Evolutionary conservation across 2,888 invertebrate genomes (phyloP), one percentile per base, ranked within the genome.

Genomic region (Sinelater perroti): DNA sequence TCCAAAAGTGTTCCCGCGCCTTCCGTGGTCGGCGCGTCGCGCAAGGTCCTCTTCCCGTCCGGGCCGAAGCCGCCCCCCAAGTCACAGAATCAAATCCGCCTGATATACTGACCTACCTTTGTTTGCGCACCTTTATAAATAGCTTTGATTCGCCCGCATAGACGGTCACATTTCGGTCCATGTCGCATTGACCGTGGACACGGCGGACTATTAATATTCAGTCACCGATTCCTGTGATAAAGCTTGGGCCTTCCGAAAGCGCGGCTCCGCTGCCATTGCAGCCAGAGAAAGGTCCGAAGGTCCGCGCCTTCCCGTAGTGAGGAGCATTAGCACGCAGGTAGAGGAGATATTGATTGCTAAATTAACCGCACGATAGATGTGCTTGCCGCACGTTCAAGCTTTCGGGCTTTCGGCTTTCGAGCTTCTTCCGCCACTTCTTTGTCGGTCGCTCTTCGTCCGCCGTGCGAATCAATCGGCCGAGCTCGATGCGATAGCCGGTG

Each of bases 61-160:
- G n/a, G n/a, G 18, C 8, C n/a, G 17, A 51, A 51, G 26, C 26
- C 8, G 26, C 28, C 16, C n/a, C 28, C 13, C 28, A 26, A 28
- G 26, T 44, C 16, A 56, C 36, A 36, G 28, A 44, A 50, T 44
- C 3, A 46, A 36, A 51, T 51, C 54, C 47, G 45, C 36, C 38
- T 60, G 56, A 52, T 59, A 60, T 56, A 61, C 63, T 63, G 61
- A 63, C 63, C 63, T 63, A 63, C 63, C 63, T 63, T 61, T 60
- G 57, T 51, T 61, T 63, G 63, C 63, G 63, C 63, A 63, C 63
- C 63, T 63, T 61, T 63, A 63, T 59, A 63, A 63, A 63, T 63
- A 63, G 56, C 61, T 57, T 58, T 40, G 63, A 57, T 52, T 60
- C 59, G 59, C 36, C 59, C 62, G 58, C 59, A 52, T 51, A 55